These are phyloP conservation scores for Myotis daubentonii DNA, from an alignment of 2,797 vertebrate genomes.

Conservation along the genomic window DNA sequence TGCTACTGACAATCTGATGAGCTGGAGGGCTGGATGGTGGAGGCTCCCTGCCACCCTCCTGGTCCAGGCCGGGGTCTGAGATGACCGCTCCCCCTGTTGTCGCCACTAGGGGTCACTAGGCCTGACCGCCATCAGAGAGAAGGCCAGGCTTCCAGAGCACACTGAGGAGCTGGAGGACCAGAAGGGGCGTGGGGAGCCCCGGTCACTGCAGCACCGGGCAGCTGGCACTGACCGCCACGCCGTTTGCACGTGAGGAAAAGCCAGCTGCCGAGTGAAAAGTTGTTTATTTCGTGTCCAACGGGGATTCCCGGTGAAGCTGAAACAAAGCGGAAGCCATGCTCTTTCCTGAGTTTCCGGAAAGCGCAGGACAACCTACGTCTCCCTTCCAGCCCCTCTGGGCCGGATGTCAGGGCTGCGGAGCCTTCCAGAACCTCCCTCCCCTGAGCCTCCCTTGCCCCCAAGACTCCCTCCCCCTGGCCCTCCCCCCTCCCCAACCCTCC, in stretches of 20 bases:
- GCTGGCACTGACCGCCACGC: neutral
- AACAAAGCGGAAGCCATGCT: neutral
- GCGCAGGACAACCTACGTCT: accelerated
- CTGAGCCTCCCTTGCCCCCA: neutral
- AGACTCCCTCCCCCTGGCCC: neutral
- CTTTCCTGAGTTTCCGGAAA: neutral
- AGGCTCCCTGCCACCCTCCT: neutral
- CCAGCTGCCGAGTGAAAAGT: neutral
- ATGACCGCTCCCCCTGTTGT: neutral
- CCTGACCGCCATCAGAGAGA: neutral
- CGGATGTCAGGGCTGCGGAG: accelerated
- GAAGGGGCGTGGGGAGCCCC: neutral
- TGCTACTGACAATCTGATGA: neutral
- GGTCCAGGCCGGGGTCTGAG: neutral
- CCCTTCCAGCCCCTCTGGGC: neutral
- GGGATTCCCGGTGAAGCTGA: neutral
- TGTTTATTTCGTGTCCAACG: neutral
- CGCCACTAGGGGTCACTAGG: constrained; percentile 9
- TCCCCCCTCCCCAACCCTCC: too few relatives aligned
- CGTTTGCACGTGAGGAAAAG: neutral
- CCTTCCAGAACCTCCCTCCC: neutral
- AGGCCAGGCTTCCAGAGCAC: neutral
- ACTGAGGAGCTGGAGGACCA: neutral
- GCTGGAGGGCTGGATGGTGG: neutral
- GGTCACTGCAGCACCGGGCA: accelerated